phyloP scores from a whole-genome alignment of 2,888 invertebrate genomes.

The Dynastes maya region DNA sequence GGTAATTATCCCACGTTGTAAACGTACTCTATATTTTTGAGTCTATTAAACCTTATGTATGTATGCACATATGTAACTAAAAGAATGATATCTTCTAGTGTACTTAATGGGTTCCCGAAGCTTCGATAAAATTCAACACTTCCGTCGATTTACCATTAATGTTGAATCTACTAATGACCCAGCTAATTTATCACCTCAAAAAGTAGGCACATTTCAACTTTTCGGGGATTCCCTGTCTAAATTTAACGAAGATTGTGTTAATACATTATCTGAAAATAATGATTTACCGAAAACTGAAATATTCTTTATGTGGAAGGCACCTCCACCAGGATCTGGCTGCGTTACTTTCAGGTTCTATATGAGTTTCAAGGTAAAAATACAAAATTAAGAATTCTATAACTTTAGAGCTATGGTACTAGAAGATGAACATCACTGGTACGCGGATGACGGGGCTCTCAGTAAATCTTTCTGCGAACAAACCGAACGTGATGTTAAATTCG shows the following conservation, averaged over 20 bases:
- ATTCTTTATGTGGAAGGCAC: conserved; percentile 93
- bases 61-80: no score
- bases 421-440: conserved; percentile 86
- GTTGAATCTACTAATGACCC: conserved; percentile 77
- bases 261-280: conserved; percentile 87
- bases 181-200: conserved; percentile 71
- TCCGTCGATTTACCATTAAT: conserved; percentile 85
- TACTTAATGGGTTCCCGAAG: conserved; percentile 80
- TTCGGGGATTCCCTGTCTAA: conserved; percentile 77
- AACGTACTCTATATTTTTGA: no score
- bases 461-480: conserved; percentile 86
- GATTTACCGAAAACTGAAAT: conserved; percentile 87
- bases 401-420: conserved; percentile 89
- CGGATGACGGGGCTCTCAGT: conserved; percentile 89
- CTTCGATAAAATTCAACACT: conserved; percentile 80
- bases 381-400: neutral
- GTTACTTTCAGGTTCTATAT: conserved; percentile 81
- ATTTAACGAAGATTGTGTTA: conserved; percentile 89
- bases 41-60: no score
- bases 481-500: conserved; percentile 75
- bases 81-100: conserved; percentile 69
- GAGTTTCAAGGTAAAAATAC: conserved; percentile 47
- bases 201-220: conserved; percentile 81
- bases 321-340: conserved; percentile 88
- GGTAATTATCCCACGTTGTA: no score